These are phyloP conservation scores for Medauroidea extradentata DNA, from an alignment of 1,140 invertebrate species.

Conservation along the genomic window DNA sequence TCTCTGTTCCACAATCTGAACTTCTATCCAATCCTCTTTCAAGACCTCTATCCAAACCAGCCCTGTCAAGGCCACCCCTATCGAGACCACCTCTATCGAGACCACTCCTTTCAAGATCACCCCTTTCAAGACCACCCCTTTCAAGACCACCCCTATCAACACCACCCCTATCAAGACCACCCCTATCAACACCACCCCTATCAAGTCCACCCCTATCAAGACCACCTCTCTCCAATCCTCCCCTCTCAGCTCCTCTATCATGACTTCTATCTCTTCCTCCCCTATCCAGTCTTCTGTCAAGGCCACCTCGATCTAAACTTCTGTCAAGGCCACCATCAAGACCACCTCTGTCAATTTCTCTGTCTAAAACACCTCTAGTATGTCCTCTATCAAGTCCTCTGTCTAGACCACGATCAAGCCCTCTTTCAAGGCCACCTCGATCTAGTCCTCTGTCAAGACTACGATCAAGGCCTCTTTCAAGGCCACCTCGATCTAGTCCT, in stretches of 20 bases:
- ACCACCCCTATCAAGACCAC: neutral
- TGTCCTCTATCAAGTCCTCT: neutral
- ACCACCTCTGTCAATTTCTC: no score
- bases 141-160: no score
- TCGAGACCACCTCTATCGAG: neutral
- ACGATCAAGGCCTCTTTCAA: neutral
- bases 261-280: no score
- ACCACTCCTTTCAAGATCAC: neutral
- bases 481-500: neutral
- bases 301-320: no score
- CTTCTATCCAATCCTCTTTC: conserved; percentile 37
- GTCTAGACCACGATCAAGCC: neutral
- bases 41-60: conserved; percentile 38
- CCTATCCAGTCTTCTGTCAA: no score
- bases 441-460: neutral
- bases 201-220: neutral
- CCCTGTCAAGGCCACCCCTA: neutral
- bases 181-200: neutral
- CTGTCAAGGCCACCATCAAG: no score
- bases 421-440: neutral
- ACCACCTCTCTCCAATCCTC: no score
- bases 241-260: no score
- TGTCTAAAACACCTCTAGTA: neutral
- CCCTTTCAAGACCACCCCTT: no score
- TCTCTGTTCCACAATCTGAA: conserved; percentile 5